A percentile compares a stretch with the other conserved stretches of the same genome.
Evolutionary conservation across 2,113 vertebrate species (phyloP).

Genomic region (Glareola pratincola): DNA sequence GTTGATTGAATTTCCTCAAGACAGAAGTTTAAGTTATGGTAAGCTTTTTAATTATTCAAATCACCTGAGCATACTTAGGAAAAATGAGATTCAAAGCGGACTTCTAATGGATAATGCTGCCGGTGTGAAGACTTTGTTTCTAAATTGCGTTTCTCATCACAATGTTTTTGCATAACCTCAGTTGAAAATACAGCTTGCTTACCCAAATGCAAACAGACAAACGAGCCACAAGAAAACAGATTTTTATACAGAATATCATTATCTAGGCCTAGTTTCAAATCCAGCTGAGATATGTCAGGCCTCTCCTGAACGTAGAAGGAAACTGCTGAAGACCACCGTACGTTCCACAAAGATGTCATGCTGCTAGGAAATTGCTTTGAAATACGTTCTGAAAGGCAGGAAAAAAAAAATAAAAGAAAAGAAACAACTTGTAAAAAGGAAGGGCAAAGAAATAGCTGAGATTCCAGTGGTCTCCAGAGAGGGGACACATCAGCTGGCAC

Average conservation of each 20-base stretch:
- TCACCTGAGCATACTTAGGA: background rate
- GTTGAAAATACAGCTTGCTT: background rate
- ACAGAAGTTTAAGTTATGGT: background rate
- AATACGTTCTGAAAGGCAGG: background rate
- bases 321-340: background rate
- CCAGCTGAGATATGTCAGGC: background rate
- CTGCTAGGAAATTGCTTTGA: slow-evolving; percentile 20
- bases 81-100: background rate
- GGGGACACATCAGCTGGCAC: background rate
- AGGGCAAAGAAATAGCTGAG: background rate
- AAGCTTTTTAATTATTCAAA: slow-evolving; percentile 19
- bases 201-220: background rate
- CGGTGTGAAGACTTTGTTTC: background rate
- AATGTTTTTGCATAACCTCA: background rate
- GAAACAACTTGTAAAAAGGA: background rate
- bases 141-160: background rate
- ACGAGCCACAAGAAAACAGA: background rate
- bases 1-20: background rate
- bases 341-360: background rate
- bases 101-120: background rate
- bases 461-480: background rate
- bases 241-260: background rate
- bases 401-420: no score
- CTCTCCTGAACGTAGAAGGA: background rate
- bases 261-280: background rate